Percentiles rank a stretch among this genome's conserved stretches.
Conservation (phyloP, 2,888 invertebrate species). For the Argyra leucocephala region DNA sequence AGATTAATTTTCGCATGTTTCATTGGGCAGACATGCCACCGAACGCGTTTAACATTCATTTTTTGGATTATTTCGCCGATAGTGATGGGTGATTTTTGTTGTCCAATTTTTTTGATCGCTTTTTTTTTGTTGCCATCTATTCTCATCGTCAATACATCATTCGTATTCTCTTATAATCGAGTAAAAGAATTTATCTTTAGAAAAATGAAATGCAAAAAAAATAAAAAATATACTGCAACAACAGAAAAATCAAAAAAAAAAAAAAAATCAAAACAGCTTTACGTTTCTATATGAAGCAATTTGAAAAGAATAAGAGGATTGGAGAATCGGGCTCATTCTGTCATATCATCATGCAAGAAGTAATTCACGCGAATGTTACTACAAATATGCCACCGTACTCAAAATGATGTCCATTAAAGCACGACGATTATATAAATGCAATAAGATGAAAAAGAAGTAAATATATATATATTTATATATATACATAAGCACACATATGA, state of each 20-base stretch:
- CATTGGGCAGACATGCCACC: slow-evolving; percentile 17
- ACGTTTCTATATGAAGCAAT: neutral
- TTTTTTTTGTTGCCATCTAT: neutral
- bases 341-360: slow-evolving; percentile 17
- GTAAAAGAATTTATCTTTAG: neutral
- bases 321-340: neutral
- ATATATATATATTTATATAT: too few relatives aligned
- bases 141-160: slow-evolving; percentile 6
- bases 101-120: neutral
- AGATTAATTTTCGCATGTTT: slow-evolving; percentile 15
- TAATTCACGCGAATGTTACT: slow-evolving; percentile 20
- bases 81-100: neutral
- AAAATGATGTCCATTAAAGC: neutral
- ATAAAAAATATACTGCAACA: neutral
- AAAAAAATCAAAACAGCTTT: neutral
- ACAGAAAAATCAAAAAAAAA: neutral
- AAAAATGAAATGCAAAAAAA: neutral
- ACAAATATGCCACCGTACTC: neutral
- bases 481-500: too few relatives aligned
- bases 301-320: neutral
- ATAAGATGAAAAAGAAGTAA: too few relatives aligned
- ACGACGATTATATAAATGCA: too few relatives aligned
- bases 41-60: slow-evolving; percentile 11
- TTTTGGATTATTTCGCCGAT: slow-evolving; percentile 6
- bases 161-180: neutral